Evolutionary conservation across 2,113 vertebrate genomes (phyloP).

Genomic region (Elgaria multicarinata): DNA sequence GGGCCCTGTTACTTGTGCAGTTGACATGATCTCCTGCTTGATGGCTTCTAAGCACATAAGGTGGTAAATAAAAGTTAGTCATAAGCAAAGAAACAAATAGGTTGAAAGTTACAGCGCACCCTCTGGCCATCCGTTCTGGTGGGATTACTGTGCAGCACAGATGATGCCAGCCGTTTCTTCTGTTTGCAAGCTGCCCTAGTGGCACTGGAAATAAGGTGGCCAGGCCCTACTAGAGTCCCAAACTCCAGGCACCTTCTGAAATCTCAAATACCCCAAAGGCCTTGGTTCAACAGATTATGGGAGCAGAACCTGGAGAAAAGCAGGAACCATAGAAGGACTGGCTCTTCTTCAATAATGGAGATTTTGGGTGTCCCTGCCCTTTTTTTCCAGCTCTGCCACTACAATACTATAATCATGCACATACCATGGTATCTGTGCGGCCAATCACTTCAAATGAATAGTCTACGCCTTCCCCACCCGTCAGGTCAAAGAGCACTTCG

Average conservation of each 20-base stretch:
- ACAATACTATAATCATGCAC: constrained; percentile 19
- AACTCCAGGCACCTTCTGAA: neutral
- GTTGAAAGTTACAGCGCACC: neutral
- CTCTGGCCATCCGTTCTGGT: too few relatives aligned
- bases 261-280: neutral
- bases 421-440: constrained; percentile 79
- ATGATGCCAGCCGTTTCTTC: neutral
- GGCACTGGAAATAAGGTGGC: neutral
- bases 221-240: neutral
- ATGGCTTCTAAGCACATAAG: too few relatives aligned
- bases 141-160: neutral
- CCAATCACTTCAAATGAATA: constrained; percentile 84
- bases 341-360: neutral
- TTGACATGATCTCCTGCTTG: neutral
- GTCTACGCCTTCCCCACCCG: constrained; percentile 74
- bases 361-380: neutral
- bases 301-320: neutral
- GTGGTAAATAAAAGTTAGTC: too few relatives aligned
- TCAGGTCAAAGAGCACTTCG: constrained; percentile 82
- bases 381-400: neutral
- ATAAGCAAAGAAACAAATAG: too few relatives aligned
- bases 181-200: neutral
- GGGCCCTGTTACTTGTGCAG: neutral
- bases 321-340: neutral
- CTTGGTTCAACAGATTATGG: neutral